These are phyloP conservation scores for Chaetops frenatus DNA, from an alignment of 2,113 vertebrate species.

Conservation along the genomic window DNA sequence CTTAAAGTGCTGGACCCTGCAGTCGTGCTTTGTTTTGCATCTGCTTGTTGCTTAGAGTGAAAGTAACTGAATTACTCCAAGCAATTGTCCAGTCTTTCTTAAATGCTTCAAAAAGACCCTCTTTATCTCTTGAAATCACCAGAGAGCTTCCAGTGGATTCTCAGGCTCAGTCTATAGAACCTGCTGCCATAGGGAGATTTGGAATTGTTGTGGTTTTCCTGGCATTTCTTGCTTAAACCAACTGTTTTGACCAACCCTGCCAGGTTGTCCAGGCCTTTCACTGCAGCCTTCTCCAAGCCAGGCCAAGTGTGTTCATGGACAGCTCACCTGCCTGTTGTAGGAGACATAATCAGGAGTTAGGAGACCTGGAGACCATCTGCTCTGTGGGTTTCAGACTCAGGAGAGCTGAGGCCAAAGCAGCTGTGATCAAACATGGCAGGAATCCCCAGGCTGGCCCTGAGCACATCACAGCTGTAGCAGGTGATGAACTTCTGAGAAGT, in stretches of 20 bases:
- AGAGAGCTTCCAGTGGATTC: neutral
- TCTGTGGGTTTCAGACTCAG: neutral
- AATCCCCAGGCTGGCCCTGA: neutral
- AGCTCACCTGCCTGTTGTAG: neutral
- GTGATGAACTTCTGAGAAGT: neutral
- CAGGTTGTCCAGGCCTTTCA: neutral
- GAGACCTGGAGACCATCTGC: neutral
- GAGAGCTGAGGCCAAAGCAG: neutral
- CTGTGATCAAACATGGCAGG: neutral
- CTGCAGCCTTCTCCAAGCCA: neutral
- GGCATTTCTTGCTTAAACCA: neutral
- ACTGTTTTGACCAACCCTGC: neutral
- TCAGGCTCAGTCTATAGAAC: neutral
- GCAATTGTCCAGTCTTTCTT: neutral
- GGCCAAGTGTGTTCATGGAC: neutral
- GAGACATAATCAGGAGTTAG: neutral
- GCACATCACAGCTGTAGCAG: neutral
- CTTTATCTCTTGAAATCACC: neutral
- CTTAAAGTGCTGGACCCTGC: neutral
- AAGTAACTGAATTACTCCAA: neutral
- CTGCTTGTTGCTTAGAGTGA: neutral
- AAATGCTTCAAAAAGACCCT: neutral
- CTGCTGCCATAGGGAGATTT: neutral
- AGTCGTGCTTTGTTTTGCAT: neutral
- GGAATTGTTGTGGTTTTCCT: neutral